Base-by-base conservation (phyloP, 2,113 vertebrate genomes). In the Turnix velox region DNA sequence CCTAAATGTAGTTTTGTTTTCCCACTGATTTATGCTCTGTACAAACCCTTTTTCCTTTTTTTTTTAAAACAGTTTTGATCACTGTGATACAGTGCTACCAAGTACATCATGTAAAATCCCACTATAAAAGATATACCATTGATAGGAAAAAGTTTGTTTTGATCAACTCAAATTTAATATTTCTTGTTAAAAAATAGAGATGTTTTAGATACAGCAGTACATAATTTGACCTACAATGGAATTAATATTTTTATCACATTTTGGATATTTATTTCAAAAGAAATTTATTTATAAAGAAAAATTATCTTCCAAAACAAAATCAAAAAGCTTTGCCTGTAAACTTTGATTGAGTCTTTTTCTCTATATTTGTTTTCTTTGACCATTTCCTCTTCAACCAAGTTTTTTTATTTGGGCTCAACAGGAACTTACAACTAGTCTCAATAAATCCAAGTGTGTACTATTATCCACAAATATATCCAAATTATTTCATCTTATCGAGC, bases 401-500 rank as follows among this genome's bases (percentile, higher is more conserved):
- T 82, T 51, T 48, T 22, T 63, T 2, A n/a, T n/a, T 46, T 71
- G 31, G 28, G 18, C 18, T 68, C 40, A 76, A 40, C 12, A 57
- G 22, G 25, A 85, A n/a, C 12, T 75, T 40, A 25, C 4, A 63
- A 28, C 18, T 89, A 71, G 12, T 71, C 8, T 87, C 43, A 67
- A 23, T 9, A 24, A 63, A 65, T 61, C 6, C 42, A 65, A 79
- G 61, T 22, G 2, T 31, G 17, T 6, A 55, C 13, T 43, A 35
- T 59, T 74, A 72, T 7, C 4, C 10, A 59, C 58, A 57, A 22
- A 84, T 67, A 49, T 81, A 77, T 35, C 48, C 15, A 77, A 42
- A 33, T 62, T 0, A 25, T 78, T 82, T 90, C 1, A 48, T 48
- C 0, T 0, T 68, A 52, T 48, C 22, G 16, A 65, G 24, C 5